Evolutionary conservation across 2,888 invertebrate species (phyloP), one percentile per base, ranked within the genome.

Genomic region (Aricia artaxerxes): DNA sequence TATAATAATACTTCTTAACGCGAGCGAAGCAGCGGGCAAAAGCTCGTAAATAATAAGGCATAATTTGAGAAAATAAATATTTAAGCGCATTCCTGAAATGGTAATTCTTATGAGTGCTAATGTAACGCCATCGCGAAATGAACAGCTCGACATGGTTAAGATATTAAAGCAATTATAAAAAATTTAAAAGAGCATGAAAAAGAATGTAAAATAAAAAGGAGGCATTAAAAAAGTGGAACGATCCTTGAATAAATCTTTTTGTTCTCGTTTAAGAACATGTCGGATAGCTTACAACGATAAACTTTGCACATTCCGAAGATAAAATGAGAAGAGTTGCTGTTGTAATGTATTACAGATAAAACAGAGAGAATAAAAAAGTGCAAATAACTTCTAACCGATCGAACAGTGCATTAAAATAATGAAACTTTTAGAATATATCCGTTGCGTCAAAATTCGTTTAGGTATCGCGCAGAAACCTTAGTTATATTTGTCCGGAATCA

Each of bases 241-340:
- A 69, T 13, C 11, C 11, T 16, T 38, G 35, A 69, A 38, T 69
- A 35, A 69, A 69, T 69, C 69, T 69, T 38, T 38, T 69, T 69
- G 69, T 64, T 64, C 64, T 31, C 64, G 24, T 64, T 64, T 64
- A 64, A 35, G 35, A 69, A 69, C 13, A 69, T 69, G 69, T 69
- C 16, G 35, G 13, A 35, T 38, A 35, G 4, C 69, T 13, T 69
- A 5, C 69, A 16, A 35, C 35, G 69, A 69, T 69, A 69, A 69
- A 69, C 35, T 69, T 13, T 4, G 69, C 69, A 69, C 69, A 69
- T 35, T 69, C 13, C 64, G 13, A 16, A 35, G 64, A 69, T 69
- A 69, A 24, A 69, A 35, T 24, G 31, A 69, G 69, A 38, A 69
- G 35, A 69, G 35, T 35, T 69, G 5, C 38, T 69, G 5, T 35